Evolutionary conservation across 2,113 vertebrate species (phyloP).

Genomic region (Pheucticus melanocephalus): DNA sequence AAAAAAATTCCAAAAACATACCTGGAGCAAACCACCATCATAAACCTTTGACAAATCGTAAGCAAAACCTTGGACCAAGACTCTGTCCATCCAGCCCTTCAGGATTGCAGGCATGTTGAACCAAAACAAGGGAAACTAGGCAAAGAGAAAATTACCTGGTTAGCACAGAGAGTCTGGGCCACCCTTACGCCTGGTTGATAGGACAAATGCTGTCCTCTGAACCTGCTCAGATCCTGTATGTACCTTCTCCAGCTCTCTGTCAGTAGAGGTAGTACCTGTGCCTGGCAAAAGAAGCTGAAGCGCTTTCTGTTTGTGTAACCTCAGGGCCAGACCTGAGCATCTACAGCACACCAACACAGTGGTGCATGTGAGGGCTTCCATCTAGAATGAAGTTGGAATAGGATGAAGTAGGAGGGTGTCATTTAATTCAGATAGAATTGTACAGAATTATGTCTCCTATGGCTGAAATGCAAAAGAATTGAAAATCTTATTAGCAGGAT

Average conservation of each 20-base stretch:
- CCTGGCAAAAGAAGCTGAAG: neutral
- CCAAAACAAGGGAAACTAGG: slow-evolving; percentile 79
- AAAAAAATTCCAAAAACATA: neutral
- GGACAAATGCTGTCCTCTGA: neutral
- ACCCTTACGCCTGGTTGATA: neutral
- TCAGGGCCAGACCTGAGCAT: neutral
- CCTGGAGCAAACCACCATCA: slow-evolving; percentile 69
- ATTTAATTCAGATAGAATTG: neutral
- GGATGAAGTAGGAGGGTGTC: neutral
- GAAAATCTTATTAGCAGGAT: neutral
- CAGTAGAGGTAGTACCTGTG: neutral
- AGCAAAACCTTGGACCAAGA: slow-evolving; percentile 76
- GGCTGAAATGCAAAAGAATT: neutral
- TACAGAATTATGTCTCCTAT: neutral
- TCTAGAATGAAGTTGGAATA: no score
- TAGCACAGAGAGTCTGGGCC: neutral
- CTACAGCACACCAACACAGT: neutral
- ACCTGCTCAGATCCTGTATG: neutral
- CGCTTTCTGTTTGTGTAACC: neutral
- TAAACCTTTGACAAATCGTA: slow-evolving; percentile 55
- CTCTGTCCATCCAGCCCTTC: slow-evolving; percentile 81
- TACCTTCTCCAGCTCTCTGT: neutral
- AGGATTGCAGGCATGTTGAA: slow-evolving; percentile 76
- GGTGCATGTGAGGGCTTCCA: neutral
- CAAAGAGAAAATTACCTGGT: neutral